Conservation (phyloP, 2,888 invertebrate species). For the Myathropa florea region DNA sequence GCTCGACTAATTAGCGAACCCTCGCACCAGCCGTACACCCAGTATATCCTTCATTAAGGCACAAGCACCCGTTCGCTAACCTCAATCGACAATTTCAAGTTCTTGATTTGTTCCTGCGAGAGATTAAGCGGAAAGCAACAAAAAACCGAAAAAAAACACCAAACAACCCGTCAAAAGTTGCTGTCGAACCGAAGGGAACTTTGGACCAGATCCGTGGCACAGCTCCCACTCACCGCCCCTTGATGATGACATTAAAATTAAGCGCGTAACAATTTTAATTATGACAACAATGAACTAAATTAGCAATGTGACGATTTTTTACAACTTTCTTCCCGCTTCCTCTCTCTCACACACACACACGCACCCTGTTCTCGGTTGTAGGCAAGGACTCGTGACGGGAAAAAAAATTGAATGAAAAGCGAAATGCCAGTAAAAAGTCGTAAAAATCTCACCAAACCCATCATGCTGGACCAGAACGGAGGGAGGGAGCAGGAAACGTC, state of each 20-base stretch:
- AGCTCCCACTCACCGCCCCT: slow-evolving; percentile 7
- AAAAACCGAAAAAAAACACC: background rate
- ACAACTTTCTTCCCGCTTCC: background rate
- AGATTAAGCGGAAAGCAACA: background rate
- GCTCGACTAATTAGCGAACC: slow-evolving; percentile 64
- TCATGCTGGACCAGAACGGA: background rate
- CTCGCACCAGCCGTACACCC: slow-evolving; percentile 21
- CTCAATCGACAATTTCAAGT: slow-evolving; percentile 66
- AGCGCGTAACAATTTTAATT: slow-evolving; percentile 67
- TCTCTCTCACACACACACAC: background rate
- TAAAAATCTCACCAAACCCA: background rate
- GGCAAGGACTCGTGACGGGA: background rate
- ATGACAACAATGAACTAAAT: slow-evolving; percentile 69
- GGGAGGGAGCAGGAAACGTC: background rate
- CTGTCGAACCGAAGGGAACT: slow-evolving; percentile 24
- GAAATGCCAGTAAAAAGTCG: background rate
- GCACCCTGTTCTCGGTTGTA: background rate
- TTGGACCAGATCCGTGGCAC: background rate
- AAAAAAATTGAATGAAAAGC: background rate
- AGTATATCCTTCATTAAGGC: slow-evolving; percentile 65
- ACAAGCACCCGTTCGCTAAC: slow-evolving; percentile 69
- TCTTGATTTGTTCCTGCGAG: slow-evolving; percentile 52
- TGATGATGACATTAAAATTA: slow-evolving; percentile 70
- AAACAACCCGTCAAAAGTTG: slow-evolving; percentile 54
- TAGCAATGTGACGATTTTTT: slow-evolving; percentile 58